These are phyloP conservation scores for Phalacrocorax pelagicus DNA, from an alignment of 2,113 vertebrate genomes.

Conservation along the genomic window DNA sequence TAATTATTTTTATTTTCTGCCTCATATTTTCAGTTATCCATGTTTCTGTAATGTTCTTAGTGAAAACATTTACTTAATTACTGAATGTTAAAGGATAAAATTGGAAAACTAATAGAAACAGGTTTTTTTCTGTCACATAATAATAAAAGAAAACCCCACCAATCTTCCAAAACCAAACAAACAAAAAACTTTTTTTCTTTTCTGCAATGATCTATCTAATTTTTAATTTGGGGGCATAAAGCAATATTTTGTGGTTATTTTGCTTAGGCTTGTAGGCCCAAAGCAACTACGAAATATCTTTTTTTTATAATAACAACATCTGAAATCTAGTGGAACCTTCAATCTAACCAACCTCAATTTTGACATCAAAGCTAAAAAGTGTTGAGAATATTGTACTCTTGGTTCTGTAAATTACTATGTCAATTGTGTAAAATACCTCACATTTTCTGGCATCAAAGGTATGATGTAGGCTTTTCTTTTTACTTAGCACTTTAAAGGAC, in stretches of 20 bases:
- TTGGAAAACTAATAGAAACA: background rate
- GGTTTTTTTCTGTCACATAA: background rate
- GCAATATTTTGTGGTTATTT: background rate
- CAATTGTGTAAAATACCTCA: background rate
- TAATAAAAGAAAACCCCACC: background rate
- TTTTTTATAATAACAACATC: background rate
- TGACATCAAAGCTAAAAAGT: background rate
- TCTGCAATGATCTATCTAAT: background rate
- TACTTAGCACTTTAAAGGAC: background rate
- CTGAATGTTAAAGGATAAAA: background rate
- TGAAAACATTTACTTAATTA: background rate
- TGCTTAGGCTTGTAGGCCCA: background rate
- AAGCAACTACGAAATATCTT: rapidly evolving
- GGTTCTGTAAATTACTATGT: background rate
- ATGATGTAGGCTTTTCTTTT: background rate
- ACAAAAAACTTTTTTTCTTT: background rate
- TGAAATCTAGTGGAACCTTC: background rate
- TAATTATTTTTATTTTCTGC: background rate
- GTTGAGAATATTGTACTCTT: background rate
- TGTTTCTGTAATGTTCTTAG: background rate
- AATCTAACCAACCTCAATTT: background rate
- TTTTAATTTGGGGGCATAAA: background rate
- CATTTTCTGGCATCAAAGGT: background rate
- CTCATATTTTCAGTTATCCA: background rate
- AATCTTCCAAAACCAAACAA: no score